Evolutionary conservation across 2,888 invertebrate genomes (phyloP), one percentile per base, ranked within the genome.

Genomic region (Torymus aiolomorphi): DNA sequence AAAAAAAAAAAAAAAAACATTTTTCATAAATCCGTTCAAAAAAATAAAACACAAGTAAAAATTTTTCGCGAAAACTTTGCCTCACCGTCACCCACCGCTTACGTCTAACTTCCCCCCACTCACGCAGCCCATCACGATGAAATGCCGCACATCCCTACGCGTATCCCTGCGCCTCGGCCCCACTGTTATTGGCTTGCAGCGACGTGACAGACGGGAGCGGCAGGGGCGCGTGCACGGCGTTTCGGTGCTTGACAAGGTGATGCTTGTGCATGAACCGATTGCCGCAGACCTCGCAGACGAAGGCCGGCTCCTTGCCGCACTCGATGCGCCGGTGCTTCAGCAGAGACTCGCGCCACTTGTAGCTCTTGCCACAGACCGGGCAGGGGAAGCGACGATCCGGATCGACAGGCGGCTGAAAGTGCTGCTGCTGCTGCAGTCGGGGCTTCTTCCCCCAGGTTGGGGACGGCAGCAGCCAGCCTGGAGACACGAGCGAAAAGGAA

Each of bases 221-320:
- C 5, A 83, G 2, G 18, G 42, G 18, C 80, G 83, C 84, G 70
- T 88, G 88, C 20, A 88, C 83, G 3, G 86, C 67, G n/a, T 75
- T 71, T 10, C 87, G 77, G 63, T 88, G 88, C 67, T 87, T 88
- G 13, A 82, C 11, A 4, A 92, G 85, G 85, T 92, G 92, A 84
- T 92, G 92, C 80, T 92, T 92, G 82, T 91, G 91, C 87, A 91
- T 92, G 83, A 92, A 91, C 62, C 87, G 87, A 78, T 90, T 86
- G 31, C 86, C 87, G 82, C 91, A 91, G 52, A 87, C 76, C 5
- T 86, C 84, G 82, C 91, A 91, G 63, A 80, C 81, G 81, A 89
- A 90, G 67, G 86, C 86, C 2, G 90, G 90, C 10, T 82, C 78
- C 70, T 88, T 89, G 8, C 88, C 88, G 76, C 89, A 90, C 76